Percentiles rank a stretch among this genome's conserved stretches.
phyloP scores from a whole-genome alignment of 2,113 vertebrate species.

The Lophura nycthemera region DNA sequence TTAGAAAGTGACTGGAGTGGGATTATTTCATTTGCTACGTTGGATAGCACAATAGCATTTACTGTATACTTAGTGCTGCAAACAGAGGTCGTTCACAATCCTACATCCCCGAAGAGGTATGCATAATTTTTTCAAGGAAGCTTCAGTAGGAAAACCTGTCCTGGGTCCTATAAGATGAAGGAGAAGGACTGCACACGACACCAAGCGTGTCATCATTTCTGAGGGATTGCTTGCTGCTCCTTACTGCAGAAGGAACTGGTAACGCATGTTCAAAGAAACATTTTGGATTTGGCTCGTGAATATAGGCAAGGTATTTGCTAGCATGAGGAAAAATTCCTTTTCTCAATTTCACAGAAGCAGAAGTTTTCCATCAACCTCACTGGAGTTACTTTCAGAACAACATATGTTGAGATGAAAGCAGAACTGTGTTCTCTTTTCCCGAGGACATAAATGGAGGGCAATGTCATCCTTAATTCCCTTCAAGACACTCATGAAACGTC shows the following conservation, averaged over 20 bases:
- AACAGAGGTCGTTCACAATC: slow-evolving; percentile 26
- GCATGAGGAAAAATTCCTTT: background rate
- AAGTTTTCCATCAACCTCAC: background rate
- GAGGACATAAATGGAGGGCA: background rate
- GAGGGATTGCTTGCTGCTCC: background rate
- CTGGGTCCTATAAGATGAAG: background rate
- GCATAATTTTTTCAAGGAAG: slow-evolving; percentile 14
- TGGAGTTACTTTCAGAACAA: background rate
- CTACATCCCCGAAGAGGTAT: background rate
- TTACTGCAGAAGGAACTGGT: background rate
- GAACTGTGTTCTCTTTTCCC: background rate
- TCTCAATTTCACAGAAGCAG: background rate
- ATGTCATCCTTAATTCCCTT: background rate
- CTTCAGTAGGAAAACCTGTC: background rate
- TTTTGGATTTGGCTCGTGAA: background rate
- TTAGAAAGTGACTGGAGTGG: slow-evolving; percentile 29
- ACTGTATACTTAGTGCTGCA: slow-evolving; percentile 39
- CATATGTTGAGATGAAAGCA: background rate
- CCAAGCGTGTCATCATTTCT: background rate
- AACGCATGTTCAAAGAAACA: background rate
- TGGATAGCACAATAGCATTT: slow-evolving; percentile 40
- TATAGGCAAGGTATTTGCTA: background rate
- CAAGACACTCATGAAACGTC: background rate
- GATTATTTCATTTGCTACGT: slow-evolving; percentile 4
- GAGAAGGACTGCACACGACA: background rate